A percentile compares a stretch with the other conserved stretches of the same genome.
phyloP scores from a whole-genome alignment of 1,140 invertebrate species.

The Cotesia typhae region DNA sequence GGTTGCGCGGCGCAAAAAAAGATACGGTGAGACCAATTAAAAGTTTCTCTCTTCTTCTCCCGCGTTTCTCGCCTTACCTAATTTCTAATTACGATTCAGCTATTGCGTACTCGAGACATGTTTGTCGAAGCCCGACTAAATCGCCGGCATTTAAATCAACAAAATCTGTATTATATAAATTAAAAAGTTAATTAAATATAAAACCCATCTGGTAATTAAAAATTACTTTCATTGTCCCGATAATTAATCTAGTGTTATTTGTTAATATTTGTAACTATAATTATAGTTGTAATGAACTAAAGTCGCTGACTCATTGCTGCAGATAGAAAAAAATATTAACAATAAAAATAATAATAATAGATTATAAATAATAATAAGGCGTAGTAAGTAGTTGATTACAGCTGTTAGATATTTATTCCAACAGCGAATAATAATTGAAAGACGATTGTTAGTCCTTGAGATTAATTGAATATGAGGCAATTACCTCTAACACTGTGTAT shows the following conservation, averaged over 20 bases:
- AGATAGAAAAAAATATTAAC: neutral
- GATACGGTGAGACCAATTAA: slow-evolving; percentile 37
- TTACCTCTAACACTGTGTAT: slow-evolving; percentile 35
- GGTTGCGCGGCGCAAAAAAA: slow-evolving; percentile 7
- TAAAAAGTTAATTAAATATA: neutral
- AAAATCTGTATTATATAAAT: slow-evolving; percentile 19
- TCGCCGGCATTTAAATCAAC: slow-evolving; percentile 15
- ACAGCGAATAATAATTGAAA: slow-evolving; percentile 38
- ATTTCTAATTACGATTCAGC: slow-evolving; percentile 42
- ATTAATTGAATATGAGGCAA: slow-evolving; percentile 44
- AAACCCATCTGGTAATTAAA: neutral
- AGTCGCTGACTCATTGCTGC: no score
- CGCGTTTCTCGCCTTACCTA: slow-evolving; percentile 39
- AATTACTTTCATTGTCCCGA: neutral
- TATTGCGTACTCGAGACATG: slow-evolving; percentile 26
- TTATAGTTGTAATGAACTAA: no score
- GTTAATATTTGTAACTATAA: no score
- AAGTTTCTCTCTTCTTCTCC: slow-evolving; percentile 23
- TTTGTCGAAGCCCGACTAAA: slow-evolving; percentile 15
- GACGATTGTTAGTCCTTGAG: slow-evolving; percentile 40
- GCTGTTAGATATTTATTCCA: slow-evolving; percentile 16
- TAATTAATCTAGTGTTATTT: no score
- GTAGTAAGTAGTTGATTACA: slow-evolving; percentile 4
- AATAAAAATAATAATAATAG: neutral
- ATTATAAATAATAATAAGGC: neutral